Evolutionary conservation across 2,797 vertebrate species (phyloP).

Genomic region (Cyclopterus lumpus): DNA sequence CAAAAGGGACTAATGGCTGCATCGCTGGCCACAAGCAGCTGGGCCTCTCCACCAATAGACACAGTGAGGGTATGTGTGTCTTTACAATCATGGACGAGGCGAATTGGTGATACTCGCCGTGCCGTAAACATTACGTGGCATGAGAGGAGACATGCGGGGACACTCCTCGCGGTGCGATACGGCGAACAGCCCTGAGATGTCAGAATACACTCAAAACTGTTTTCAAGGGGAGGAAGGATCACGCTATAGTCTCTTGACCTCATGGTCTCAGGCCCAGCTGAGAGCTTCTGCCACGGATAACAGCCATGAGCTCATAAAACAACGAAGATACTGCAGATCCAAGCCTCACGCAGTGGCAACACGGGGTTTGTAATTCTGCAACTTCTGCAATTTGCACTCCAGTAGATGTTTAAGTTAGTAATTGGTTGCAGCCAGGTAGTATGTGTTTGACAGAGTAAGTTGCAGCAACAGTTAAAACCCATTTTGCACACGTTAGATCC

Average conservation of each 20-base stretch:
- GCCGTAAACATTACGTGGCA: background rate
- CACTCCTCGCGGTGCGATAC: conserved; percentile 13
- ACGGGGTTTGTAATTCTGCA: background rate
- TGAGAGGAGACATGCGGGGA: conserved; percentile 22
- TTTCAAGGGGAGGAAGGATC: conserved; percentile 60
- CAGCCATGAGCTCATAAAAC: conserved; percentile 62
- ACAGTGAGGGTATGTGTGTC: conserved; percentile 38
- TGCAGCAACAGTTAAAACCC: background rate
- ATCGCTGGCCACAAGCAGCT: conserved; percentile 60
- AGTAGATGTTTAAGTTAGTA: background rate
- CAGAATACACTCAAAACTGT: conserved; percentile 53
- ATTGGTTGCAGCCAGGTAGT: background rate
- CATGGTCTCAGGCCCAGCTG: conserved; percentile 21
- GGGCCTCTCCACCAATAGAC: conserved; percentile 43
- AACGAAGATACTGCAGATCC: conserved; percentile 38
- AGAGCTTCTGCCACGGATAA: conserved; percentile 44
- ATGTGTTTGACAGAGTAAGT: background rate
- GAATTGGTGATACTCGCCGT: conserved; percentile 4
- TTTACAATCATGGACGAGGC: conserved; percentile 40
- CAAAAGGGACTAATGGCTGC: conserved; percentile 61
- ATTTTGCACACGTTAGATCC: background rate
- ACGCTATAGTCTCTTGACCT: conserved; percentile 55
- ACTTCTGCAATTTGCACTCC: background rate
- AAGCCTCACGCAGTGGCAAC: background rate
- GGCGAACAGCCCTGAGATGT: conserved; percentile 56